Percentiles rank a stretch among this genome's conserved stretches.
Conservation (phyloP, 2,888 invertebrate species). For the Cephus pygmeus region DNA sequence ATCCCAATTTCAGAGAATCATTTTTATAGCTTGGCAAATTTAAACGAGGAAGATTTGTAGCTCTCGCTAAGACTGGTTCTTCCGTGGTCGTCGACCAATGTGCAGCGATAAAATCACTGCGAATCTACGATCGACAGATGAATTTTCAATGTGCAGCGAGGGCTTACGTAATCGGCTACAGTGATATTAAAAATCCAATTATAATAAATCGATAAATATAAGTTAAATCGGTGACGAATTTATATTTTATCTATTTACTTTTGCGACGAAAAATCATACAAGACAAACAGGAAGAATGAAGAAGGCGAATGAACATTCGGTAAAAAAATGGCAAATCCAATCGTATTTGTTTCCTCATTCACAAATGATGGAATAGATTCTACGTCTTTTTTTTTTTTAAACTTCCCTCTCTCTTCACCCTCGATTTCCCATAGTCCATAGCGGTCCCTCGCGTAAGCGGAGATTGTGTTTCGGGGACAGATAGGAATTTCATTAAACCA, state of each 20-base stretch:
- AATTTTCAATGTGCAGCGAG: background rate
- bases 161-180: background rate
- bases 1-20: background rate
- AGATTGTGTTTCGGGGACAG: background rate
- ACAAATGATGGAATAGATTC: background rate
- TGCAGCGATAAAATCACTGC: background rate
- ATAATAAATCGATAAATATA: background rate
- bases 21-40: background rate
- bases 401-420: background rate
- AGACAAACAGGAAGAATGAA: background rate
- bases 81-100: background rate
- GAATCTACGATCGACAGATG: background rate
- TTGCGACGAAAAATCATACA: background rate
- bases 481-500: constrained; percentile 1
- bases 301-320: background rate
- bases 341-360: background rate
- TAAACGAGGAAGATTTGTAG: background rate
- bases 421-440: background rate
- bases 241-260: background rate
- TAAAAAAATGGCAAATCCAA: background rate
- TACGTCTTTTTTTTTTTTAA: background rate
- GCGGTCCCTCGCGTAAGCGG: constrained; percentile 1
- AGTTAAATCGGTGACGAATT: background rate
- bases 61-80: background rate
- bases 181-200: background rate